These are phyloP conservation scores for Drosophila multiciliata DNA, from an alignment of 2,888 invertebrate species.

Conservation along the genomic window DNA sequence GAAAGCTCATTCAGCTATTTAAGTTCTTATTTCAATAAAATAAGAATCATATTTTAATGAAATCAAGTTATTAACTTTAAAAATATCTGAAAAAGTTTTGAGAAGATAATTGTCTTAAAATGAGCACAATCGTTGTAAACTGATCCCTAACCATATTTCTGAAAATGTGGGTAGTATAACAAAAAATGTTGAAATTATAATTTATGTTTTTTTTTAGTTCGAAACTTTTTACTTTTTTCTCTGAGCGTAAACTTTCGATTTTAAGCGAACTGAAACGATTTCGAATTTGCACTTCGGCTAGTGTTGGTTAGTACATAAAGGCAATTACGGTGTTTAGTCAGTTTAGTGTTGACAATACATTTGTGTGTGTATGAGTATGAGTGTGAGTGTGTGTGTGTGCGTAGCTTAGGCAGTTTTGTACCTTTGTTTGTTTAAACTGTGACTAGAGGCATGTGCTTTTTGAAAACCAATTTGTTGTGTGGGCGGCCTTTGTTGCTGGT, in stretches of 20 bases:
- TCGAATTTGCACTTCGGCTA: neutral
- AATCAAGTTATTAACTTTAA: neutral
- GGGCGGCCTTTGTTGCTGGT: conserved; percentile 67
- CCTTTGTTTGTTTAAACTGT: conserved; percentile 83
- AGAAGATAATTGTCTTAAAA: neutral
- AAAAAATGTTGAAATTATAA: neutral
- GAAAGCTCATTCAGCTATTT: neutral
- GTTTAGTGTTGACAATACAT: conserved; percentile 15
- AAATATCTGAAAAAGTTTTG: neutral
- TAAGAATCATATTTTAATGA: neutral
- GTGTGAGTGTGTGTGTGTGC: neutral
- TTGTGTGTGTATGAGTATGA: neutral
- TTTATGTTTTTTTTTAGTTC: neutral
- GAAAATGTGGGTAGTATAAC: neutral
- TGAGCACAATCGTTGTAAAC: neutral
- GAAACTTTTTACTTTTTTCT: neutral
- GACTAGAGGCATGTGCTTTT: conserved; percentile 83
- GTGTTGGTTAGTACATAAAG: conserved; percentile 15
- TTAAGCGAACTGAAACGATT: conserved; percentile 8
- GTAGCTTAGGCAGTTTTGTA: conserved; percentile 56
- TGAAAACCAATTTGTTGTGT: conserved; percentile 66
- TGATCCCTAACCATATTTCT: neutral
- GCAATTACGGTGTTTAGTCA: conserved; percentile 20
- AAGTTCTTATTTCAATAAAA: neutral
- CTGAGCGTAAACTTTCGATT: conserved; percentile 24